A percentile compares a stretch with the other conserved stretches of the same genome.
phyloP scores from a whole-genome alignment of 2,888 invertebrate genomes.

The Tetanocera ferruginea region DNA sequence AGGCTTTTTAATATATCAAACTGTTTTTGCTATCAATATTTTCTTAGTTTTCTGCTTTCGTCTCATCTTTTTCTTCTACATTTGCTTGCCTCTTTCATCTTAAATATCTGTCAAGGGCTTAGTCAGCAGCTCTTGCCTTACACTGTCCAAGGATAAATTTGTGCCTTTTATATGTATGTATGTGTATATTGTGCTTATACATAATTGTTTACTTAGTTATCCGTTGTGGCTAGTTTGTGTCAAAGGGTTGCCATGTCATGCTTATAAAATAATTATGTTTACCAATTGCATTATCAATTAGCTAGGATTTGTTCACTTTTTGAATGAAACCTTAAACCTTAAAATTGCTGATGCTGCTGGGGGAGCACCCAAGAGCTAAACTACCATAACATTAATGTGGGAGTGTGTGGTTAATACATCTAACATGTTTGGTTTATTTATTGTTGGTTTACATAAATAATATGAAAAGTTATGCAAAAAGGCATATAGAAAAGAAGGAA shows the following conservation, averaged over 20 bases:
- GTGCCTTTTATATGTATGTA: background rate
- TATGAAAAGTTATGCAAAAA: too few relatives aligned
- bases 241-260: background rate
- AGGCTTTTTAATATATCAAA: too few relatives aligned
- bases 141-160: background rate
- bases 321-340: too few relatives aligned
- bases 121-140: background rate
- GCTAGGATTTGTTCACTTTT: too few relatives aligned
- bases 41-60: background rate
- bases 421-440: too few relatives aligned
- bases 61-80: background rate
- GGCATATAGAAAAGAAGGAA: too few relatives aligned
- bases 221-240: background rate
- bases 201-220: background rate
- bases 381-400: too few relatives aligned
- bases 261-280: conserved; percentile 23
- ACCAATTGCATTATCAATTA: conserved; percentile 8
- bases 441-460: too few relatives aligned
- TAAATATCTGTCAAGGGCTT: background rate
- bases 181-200: background rate
- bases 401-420: too few relatives aligned
- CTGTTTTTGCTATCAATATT: background rate
- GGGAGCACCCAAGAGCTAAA: too few relatives aligned
- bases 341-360: too few relatives aligned
- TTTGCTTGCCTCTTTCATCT: background rate